Base-by-base conservation (phyloP, 2,888 invertebrate species). In the Cheiracanthium punctorium region DNA sequence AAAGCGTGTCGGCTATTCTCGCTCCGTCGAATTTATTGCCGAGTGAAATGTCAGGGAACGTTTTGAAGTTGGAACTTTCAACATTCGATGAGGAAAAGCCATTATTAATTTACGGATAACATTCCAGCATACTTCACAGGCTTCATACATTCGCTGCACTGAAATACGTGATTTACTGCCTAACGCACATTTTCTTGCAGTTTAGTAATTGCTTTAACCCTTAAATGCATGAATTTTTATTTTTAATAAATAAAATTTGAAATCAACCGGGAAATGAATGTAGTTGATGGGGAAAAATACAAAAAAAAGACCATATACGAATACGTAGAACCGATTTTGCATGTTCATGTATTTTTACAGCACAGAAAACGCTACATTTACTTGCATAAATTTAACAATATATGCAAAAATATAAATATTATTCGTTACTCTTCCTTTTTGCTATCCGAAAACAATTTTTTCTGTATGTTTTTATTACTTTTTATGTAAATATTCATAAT, bases 171-270 rank as follows among this genome's bases (percentile, higher is more conserved):
- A n/a, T n/a, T n/a, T n/a, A n/a, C n/a, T n/a, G n/a, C n/a, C n/a
- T n/a, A n/a, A n/a, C n/a, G n/a, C n/a, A n/a, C n/a, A n/a, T n/a
- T n/a, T n/a, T n/a, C n/a, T n/a, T n/a, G n/a, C n/a, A n/a, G n/a
- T n/a, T n/a, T n/a, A n/a, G n/a, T n/a, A n/a, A n/a, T n/a, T n/a
- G n/a, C n/a, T 52, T 52, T 52, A 52, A 17, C 52, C 52, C 52
- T 52, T 52, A 52, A 52, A 52, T 20, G 52, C 52, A 52, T 52
- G 52, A 52, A 52, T 52, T 52, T 52, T 17, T 52, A 52, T 52
- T 52, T 52, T 52, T 52, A 52, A 52, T 52, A 52, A 52, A 20
- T 52, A n/a, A 17, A 52, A 52, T 52, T 52, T 52, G 17, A 52
- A 52, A 52, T 52, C 52, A 52, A 52, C 52, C 52, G 52, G 52